These are phyloP conservation scores for Colinus virginianus DNA, from an alignment of 2,113 vertebrate species.

Conservation along the genomic window DNA sequence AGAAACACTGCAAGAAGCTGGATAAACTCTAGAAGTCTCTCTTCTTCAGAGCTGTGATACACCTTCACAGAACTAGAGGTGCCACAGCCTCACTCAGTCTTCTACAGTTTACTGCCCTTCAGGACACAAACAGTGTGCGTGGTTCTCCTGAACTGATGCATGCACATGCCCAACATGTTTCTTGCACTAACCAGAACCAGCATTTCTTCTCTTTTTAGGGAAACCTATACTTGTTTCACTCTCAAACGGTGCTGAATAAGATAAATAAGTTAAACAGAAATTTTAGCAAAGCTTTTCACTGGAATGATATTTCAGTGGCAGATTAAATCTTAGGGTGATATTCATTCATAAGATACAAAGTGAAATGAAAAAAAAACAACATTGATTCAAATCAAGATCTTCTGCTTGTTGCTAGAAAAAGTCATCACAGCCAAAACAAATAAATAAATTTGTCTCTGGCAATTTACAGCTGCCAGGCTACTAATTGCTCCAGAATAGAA, in stretches of 20 bases:
- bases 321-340: background rate
- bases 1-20: background rate
- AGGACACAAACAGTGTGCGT: background rate
- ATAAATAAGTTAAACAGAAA: conserved; percentile 23
- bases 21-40: background rate
- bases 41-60: background rate
- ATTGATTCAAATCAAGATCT: background rate
- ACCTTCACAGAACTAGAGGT: background rate
- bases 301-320: background rate
- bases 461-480: background rate
- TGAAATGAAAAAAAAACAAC: background rate
- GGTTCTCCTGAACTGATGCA: background rate
- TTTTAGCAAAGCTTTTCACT: background rate
- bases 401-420: background rate
- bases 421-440: background rate
- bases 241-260: background rate
- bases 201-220: background rate
- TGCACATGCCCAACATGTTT: background rate
- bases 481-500: conserved; percentile 13
- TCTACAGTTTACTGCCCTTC: background rate
- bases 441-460: background rate
- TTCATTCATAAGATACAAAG: conserved; percentile 10
- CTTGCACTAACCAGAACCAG: background rate
- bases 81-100: background rate
- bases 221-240: background rate